These are phyloP conservation scores for Osmerus eperlanus DNA, from an alignment of 2,113 vertebrate species.

Conservation along the genomic window DNA sequence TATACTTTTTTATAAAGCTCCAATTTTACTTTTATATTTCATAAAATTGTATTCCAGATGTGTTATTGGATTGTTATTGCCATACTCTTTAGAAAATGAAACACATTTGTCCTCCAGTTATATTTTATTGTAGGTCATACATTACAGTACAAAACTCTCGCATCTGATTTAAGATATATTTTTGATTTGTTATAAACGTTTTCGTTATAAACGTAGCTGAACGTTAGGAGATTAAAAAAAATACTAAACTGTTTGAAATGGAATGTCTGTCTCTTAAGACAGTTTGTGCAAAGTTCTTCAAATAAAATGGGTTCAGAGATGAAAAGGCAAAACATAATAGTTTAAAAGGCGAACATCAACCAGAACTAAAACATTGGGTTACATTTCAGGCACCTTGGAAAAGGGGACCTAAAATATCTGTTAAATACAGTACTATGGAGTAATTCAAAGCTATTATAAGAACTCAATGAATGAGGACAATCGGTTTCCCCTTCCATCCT, in stretches of 20 bases:
- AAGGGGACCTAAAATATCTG: background rate
- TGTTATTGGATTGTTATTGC: too few relatives aligned
- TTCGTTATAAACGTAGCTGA: background rate
- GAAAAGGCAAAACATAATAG: background rate
- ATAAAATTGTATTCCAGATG: too few relatives aligned
- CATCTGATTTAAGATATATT: background rate
- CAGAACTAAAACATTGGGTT: slow-evolving; percentile 8
- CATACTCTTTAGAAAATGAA: background rate
- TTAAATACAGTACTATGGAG: background rate
- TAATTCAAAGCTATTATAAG: background rate
- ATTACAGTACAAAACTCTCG: background rate
- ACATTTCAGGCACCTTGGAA: slow-evolving; percentile 2
- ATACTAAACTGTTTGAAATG: background rate
- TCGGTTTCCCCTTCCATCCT: too few relatives aligned
- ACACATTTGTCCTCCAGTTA: background rate
- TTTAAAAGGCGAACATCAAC: slow-evolving; percentile 30
- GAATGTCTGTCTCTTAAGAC: background rate
- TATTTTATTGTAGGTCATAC: background rate
- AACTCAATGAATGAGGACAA: background rate
- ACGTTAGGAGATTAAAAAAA: background rate
- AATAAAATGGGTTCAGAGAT: background rate
- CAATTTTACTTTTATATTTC: too few relatives aligned
- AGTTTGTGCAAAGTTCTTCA: background rate
- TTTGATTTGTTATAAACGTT: background rate
- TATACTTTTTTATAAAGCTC: too few relatives aligned